These are phyloP conservation scores for Drosophila algonquin DNA, from an alignment of 2,888 invertebrate species.

Conservation along the genomic window DNA sequence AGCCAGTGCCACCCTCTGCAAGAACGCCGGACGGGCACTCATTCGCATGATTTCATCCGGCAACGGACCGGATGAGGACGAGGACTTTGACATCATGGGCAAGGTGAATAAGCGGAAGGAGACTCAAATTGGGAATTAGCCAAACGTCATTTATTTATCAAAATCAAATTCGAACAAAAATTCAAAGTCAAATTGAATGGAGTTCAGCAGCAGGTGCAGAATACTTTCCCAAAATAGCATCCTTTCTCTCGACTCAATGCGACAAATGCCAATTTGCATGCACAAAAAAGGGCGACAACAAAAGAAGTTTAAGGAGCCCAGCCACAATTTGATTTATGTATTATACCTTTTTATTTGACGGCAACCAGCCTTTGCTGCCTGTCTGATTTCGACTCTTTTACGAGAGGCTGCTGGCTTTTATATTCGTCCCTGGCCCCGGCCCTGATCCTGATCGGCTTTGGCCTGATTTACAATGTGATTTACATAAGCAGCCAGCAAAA, in stretches of 20 bases:
- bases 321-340: slow-evolving; percentile 76
- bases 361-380: neutral
- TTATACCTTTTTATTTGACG: slow-evolving; percentile 51
- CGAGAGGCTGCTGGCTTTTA: slow-evolving; percentile 30
- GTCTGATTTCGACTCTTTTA: slow-evolving; percentile 29
- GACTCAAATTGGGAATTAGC: neutral
- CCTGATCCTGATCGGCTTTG: slow-evolving; percentile 47
- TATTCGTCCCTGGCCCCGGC: slow-evolving; percentile 18
- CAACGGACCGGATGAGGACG: slow-evolving; percentile 68
- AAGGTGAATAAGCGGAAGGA: slow-evolving; percentile 67
- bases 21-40: slow-evolving; percentile 73
- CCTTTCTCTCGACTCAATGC: slow-evolving; percentile 26
- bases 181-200: neutral
- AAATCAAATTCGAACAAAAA: neutral
- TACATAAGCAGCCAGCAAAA: slow-evolving; percentile 71
- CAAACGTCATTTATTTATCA: slow-evolving; percentile 4
- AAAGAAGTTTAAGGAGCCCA: slow-evolving; percentile 48
- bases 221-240: neutral
- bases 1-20: slow-evolving; percentile 70
- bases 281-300: slow-evolving; percentile 54
- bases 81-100: slow-evolving; percentile 80
- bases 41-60: slow-evolving; percentile 80
- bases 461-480: slow-evolving; percentile 72
- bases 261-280: slow-evolving; percentile 62
- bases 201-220: neutral